Conservation (phyloP, 2,888 invertebrate species). For the Phalera bucephala region DNA sequence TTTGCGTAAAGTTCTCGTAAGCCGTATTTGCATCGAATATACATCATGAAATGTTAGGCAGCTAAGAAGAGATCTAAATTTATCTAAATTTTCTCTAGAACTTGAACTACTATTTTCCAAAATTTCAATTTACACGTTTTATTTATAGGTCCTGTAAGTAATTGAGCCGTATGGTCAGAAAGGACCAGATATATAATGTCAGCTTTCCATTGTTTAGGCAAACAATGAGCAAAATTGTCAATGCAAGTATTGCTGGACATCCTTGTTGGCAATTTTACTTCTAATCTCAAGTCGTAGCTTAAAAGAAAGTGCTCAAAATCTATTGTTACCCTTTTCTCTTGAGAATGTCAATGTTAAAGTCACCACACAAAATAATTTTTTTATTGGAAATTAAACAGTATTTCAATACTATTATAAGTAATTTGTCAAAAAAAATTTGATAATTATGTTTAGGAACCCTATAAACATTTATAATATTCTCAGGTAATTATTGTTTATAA, state of each 20-base stretch:
- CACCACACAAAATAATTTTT: background rate
- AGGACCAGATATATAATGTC: background rate
- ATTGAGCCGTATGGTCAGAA: constrained; percentile 2
- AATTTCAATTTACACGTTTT: background rate
- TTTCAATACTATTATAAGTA: background rate
- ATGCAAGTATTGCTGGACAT: constrained; percentile 1
- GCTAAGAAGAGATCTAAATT: constrained; percentile 1
- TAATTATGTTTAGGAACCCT: too few relatives aligned
- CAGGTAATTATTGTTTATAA: background rate
- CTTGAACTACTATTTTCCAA: background rate
- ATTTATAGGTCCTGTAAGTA: background rate
- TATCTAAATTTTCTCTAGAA: background rate
- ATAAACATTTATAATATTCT: too few relatives aligned
- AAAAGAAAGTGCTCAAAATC: background rate
- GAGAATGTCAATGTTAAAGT: background rate
- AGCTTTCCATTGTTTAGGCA: background rate
- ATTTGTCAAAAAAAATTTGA: background rate
- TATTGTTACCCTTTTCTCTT: background rate
- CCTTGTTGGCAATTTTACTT: constrained; percentile 1
- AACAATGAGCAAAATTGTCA: constrained; percentile 5
- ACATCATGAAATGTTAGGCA: constrained; percentile 4
- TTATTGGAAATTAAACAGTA: background rate
- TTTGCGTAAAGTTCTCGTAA: constrained; percentile 3
- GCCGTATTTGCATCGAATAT: background rate
- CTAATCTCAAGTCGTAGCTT: constrained; percentile 1